phyloP scores from a whole-genome alignment of 2,888 invertebrate genomes.

The Lacanobia wlatinum region DNA sequence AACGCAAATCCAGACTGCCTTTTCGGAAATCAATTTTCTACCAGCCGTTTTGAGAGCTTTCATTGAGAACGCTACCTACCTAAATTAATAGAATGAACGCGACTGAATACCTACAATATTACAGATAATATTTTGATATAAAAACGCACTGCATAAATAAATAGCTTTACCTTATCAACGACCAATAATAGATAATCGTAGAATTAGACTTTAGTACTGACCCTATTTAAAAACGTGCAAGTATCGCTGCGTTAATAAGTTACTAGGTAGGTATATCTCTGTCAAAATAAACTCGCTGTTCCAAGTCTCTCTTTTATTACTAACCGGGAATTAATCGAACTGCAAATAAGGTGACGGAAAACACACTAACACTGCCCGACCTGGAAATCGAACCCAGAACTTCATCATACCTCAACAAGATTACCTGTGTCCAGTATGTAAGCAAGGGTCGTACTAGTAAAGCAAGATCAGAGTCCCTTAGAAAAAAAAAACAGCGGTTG shows the following conservation, averaged over 20 bases:
- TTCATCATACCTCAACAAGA: too few relatives aligned
- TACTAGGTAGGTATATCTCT: too few relatives aligned
- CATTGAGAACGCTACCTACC: background rate
- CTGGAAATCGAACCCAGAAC: background rate
- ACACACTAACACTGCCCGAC: background rate
- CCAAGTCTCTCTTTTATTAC: too few relatives aligned
- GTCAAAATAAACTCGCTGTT: background rate
- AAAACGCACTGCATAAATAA: constrained; percentile 61
- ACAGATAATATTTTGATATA: constrained; percentile 15
- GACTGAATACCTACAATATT: constrained; percentile 18
- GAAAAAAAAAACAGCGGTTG: too few relatives aligned
- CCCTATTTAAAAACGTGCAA: constrained; percentile 50
- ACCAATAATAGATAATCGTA: constrained; percentile 67
- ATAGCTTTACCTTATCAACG: constrained; percentile 69
- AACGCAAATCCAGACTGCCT: constrained; percentile 10
- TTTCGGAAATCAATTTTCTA: constrained; percentile 17
- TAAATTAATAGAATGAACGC: constrained; percentile 4
- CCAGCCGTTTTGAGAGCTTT: constrained; percentile 9
- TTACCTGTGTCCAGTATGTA: too few relatives aligned
- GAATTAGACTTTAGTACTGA: constrained; percentile 63
- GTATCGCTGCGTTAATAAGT: constrained; percentile 39
- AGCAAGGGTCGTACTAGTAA: too few relatives aligned
- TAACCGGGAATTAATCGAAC: background rate
- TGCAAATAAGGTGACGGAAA: background rate
- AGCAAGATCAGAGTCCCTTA: too few relatives aligned